phyloP scores from a whole-genome alignment of 2,888 invertebrate species.

The Platycheirus albimanus region DNA sequence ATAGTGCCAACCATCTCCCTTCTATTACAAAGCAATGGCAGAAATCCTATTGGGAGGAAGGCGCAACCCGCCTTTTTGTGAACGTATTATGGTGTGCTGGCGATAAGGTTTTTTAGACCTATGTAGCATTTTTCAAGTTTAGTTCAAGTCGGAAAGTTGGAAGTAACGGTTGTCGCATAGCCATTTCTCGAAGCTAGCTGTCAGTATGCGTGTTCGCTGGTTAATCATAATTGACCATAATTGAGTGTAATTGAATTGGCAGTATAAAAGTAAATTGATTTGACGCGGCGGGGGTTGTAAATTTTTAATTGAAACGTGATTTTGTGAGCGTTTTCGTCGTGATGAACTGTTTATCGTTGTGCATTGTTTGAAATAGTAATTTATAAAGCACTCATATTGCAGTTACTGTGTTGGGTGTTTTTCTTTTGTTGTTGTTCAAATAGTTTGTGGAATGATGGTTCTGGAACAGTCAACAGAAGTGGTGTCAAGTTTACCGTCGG shows the following conservation, averaged over 20 bases:
- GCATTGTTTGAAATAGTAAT: constrained; percentile 31
- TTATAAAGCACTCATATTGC: constrained; percentile 20
- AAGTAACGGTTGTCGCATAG: constrained; percentile 77
- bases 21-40: constrained; percentile 50
- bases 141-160: constrained; percentile 81
- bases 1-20: constrained; percentile 25
- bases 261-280: constrained; percentile 65
- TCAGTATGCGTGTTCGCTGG: constrained; percentile 32
- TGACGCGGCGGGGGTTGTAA: constrained; percentile 61
- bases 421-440: not conserved
- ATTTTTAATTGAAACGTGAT: constrained; percentile 58
- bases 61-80: constrained; percentile 39
- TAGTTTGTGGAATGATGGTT: constrained; percentile 61
- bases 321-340: constrained; percentile 20
- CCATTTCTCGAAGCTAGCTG: constrained; percentile 33
- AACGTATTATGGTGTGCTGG: constrained; percentile 40
- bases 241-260: constrained; percentile 73
- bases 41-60: constrained; percentile 53
- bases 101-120: constrained; percentile 78
- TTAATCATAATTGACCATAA: constrained; percentile 67
- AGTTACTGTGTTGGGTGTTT: constrained; percentile 43
- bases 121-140: constrained; percentile 78
- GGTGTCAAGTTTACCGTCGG: constrained; percentile 79
- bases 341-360: constrained; percentile 53
- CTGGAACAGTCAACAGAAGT: constrained; percentile 65